These are phyloP conservation scores for Cantharis lateralis DNA, from an alignment of 2,888 invertebrate genomes.

Conservation along the genomic window DNA sequence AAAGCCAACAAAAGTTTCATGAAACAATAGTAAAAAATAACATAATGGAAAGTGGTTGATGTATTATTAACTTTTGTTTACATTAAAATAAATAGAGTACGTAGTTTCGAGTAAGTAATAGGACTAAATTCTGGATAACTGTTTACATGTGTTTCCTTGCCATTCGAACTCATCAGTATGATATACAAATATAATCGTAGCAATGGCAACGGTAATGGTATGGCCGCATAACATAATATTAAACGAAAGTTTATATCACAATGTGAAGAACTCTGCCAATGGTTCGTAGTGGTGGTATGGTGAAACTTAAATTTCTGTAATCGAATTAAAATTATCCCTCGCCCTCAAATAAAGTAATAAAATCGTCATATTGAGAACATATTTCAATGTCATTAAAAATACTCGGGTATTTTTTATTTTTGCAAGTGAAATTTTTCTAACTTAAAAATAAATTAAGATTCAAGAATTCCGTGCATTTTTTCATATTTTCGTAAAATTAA, in stretches of 20 bases:
- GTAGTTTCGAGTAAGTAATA: neutral
- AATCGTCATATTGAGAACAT: neutral
- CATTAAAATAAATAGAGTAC: neutral
- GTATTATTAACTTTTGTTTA: neutral
- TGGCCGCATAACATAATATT: too few species aligned
- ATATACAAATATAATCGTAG: neutral
- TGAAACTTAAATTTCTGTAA: neutral
- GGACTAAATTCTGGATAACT: neutral
- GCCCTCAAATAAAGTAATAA: neutral
- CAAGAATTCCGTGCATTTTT: neutral
- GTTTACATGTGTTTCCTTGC: neutral
- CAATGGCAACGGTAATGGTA: too few species aligned
- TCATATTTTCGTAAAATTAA: neutral
- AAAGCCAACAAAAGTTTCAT: neutral
- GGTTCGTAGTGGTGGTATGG: neutral
- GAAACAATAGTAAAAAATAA: neutral
- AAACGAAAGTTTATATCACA: too few species aligned
- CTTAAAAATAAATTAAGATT: neutral
- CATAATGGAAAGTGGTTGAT: neutral
- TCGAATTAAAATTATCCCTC: neutral
- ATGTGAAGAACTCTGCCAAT: neutral
- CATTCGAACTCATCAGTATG: neutral
- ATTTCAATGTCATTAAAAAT: neutral
- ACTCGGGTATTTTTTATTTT: neutral
- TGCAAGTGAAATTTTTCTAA: neutral